Base-by-base conservation (phyloP, 1,140 invertebrate genomes). In the Pseudomyrmex cubaensis region DNA sequence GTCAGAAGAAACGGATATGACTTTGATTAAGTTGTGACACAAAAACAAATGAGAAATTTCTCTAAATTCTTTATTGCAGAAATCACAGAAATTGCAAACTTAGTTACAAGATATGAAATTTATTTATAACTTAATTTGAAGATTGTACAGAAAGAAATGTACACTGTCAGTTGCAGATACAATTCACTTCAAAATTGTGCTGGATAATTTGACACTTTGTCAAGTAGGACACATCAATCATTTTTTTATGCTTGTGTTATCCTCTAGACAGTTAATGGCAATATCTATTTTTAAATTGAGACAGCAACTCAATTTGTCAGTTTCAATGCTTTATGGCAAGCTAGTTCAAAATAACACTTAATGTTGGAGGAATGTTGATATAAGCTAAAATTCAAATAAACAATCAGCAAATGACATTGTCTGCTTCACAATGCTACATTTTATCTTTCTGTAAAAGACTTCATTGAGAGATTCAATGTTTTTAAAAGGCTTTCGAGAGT, bases 401-500 rank as follows among this genome's bases (percentile, higher is more conserved):
- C 15, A 57, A 3, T 10, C 7, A 22, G 10, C 10, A 17, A 35
- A 48, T n/a, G 10, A 59, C 2, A 10, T 46, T 80, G 35, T 80
- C 54, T 70, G 10, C 35, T 15, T 22, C 35, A 52, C 2, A 52
- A 52, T 12, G 13, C 12, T 13, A 13, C 50, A 4, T 52, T 80
- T 80, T 20, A 48, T 9, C 4, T 0, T 48, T 70, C 72, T 44
- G 12, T 35, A 3, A 72, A 12, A 70, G 20, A 3, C 35, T 54
- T 54, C 25, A 70, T 54, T 10, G 15, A 2, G 3, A 7, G 4
- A 13, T 15, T 5, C 10, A 12, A 61, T 3, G 12, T 12, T 57
- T 80, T 80, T 0, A 13, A 59, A 56, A 77, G 17, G 3, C 17
- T 67, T 67, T 77, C 2, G 25, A 67, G 20, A 59, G 20, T 50